A percentile compares a stretch with the other conserved stretches of the same genome.
phyloP scores from a whole-genome alignment of 2,888 invertebrate species.

The Drosophila basisetae region DNA sequence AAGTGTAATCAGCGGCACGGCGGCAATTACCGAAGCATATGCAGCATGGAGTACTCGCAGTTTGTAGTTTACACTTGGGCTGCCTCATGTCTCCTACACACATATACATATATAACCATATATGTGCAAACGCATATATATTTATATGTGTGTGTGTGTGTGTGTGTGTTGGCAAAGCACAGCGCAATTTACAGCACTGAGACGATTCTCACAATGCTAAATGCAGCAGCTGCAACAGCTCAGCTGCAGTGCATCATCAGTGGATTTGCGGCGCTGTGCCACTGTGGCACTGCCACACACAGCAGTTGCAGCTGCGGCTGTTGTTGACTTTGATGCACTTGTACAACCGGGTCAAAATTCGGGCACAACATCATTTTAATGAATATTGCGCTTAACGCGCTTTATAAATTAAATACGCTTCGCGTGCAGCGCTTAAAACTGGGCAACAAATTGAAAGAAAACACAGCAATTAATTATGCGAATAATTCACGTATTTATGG shows the following conservation, averaged over 20 bases:
- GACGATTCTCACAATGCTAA: slow-evolving; percentile 69
- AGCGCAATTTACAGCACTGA: slow-evolving; percentile 77
- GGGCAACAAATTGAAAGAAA: background rate
- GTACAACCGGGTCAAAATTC: slow-evolving; percentile 17
- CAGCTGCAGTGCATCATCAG: slow-evolving; percentile 61
- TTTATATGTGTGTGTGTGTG: too few species aligned
- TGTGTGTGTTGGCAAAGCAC: slow-evolving; percentile 68
- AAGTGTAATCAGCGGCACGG: slow-evolving; percentile 81
- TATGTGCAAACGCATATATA: background rate
- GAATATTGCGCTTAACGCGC: slow-evolving; percentile 61
- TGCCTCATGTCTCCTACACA: slow-evolving; percentile 15
- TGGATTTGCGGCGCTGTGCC: slow-evolving; percentile 53
- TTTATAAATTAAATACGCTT: slow-evolving; percentile 53
- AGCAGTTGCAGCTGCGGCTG: slow-evolving; percentile 43
- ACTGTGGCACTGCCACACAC: slow-evolving; percentile 36
- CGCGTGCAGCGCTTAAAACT: slow-evolving; percentile 22
- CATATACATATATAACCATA: slow-evolving; percentile 1
- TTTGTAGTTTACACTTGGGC: slow-evolving; percentile 56
- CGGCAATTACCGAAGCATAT: slow-evolving; percentile 78
- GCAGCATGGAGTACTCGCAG: slow-evolving; percentile 66
- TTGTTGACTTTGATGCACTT: slow-evolving; percentile 53
- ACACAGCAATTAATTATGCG: background rate
- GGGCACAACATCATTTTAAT: slow-evolving; percentile 68
- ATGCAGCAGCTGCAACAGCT: slow-evolving; percentile 38
- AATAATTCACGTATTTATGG: background rate